Evolutionary conservation across 1,140 invertebrate genomes (phyloP).

Genomic region (Heliconius congener): DNA sequence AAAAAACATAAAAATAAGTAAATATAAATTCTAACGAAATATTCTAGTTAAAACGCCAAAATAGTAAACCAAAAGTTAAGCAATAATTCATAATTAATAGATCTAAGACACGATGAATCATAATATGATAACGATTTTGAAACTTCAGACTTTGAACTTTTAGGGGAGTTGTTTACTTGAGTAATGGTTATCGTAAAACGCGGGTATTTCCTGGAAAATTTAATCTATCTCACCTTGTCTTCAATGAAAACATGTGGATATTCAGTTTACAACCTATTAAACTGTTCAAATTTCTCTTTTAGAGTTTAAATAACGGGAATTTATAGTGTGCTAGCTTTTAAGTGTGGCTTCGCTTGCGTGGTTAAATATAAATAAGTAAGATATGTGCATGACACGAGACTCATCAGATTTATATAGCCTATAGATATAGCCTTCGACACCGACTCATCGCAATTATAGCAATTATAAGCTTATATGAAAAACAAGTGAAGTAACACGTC

Average conservation of each 20-base stretch:
- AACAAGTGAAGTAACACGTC: too few species aligned
- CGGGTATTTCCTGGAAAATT: not conserved
- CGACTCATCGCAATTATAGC: too few species aligned
- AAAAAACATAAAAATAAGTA: not conserved
- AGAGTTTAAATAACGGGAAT: not conserved
- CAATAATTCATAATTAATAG: conserved; percentile 7
- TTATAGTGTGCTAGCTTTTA: not conserved
- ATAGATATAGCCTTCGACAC: too few species aligned
- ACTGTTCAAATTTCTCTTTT: not conserved
- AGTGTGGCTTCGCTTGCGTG: too few species aligned
- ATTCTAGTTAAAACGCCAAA: not conserved
- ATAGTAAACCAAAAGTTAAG: not conserved
- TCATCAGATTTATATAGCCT: too few species aligned
- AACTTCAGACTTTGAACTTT: conserved; percentile 2
- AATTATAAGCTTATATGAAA: too few species aligned
- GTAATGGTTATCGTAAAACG: not conserved
- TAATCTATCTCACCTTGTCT: not conserved
- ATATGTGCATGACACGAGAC: too few species aligned
- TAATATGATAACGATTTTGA: conserved; percentile 8
- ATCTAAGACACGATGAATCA: not conserved
- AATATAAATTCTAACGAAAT: not conserved
- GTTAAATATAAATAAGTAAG: not conserved
- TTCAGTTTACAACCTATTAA: not conserved
- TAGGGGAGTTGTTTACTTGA: conserved; percentile 10
- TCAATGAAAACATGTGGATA: not conserved